These are phyloP conservation scores for Urosaurus nigricauda DNA, from an alignment of 2,797 vertebrate species.

Conservation along the genomic window DNA sequence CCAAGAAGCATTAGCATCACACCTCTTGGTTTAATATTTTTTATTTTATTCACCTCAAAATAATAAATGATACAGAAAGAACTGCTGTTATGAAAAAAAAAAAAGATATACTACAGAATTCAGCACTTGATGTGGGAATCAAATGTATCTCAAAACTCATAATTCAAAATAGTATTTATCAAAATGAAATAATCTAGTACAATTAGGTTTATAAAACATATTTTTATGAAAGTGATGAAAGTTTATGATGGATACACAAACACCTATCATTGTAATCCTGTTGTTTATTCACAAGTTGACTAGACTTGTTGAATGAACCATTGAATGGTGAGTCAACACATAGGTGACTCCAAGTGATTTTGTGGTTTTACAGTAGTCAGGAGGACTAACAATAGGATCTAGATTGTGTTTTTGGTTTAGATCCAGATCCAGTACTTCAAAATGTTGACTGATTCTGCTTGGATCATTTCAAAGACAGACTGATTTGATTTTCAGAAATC, in stretches of 20 bases:
- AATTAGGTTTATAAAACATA: constrained; percentile 9
- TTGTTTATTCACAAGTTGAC: background rate
- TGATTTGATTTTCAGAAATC: too few relatives aligned
- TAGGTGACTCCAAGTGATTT: too few relatives aligned
- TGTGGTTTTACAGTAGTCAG: too few relatives aligned
- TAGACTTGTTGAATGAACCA: too few relatives aligned
- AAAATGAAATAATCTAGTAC: background rate
- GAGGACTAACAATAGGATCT: too few relatives aligned
- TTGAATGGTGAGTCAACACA: too few relatives aligned
- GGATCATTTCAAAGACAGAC: too few relatives aligned
- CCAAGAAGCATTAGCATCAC: background rate
- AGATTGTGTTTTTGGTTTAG: too few relatives aligned
- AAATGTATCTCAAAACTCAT: constrained; percentile 18
- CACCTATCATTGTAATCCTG: background rate
- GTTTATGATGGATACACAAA: background rate
- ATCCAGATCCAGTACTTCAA: too few relatives aligned
- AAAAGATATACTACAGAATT: background rate
- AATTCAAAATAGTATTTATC: background rate
- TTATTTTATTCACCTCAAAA: background rate
- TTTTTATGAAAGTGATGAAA: constrained; percentile 2
- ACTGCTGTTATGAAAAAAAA: background rate
- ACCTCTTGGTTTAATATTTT: background rate
- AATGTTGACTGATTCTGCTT: too few relatives aligned
- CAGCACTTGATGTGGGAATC: background rate
- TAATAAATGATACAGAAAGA: constrained; percentile 5